Percentiles rank a stretch among this genome's conserved stretches.
Evolutionary conservation across 2,113 vertebrate species (phyloP).

Genomic region (Bothrops jararaca): DNA sequence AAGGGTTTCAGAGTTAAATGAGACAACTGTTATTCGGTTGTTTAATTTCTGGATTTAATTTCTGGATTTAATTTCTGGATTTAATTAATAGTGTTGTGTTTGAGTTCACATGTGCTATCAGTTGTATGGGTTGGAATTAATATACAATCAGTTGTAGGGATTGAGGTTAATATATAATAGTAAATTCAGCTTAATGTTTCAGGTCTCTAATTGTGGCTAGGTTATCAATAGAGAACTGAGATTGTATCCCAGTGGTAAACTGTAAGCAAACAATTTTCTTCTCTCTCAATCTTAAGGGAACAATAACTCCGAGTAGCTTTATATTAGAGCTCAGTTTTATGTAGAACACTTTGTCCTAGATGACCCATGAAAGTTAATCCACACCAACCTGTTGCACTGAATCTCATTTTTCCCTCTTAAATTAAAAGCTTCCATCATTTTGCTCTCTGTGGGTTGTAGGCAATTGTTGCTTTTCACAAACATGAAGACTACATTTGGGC

Average conservation of each 20-base stretch:
- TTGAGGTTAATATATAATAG: neutral
- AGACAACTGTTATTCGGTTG: neutral
- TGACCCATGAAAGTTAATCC: constrained; percentile 56
- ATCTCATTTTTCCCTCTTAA: constrained; percentile 46
- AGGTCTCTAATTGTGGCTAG: constrained; percentile 8
- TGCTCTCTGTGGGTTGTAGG: constrained; percentile 36
- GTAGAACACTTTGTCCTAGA: constrained; percentile 65
- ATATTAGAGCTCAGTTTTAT: constrained; percentile 63
- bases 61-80: neutral
- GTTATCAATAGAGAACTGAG: constrained; percentile 10
- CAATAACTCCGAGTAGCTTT: neutral
- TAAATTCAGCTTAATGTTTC: neutral
- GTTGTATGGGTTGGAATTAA: neutral
- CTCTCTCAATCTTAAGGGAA: constrained; percentile 6
- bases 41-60: neutral
- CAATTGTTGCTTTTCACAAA: constrained; percentile 3
- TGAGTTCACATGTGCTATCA: neutral
- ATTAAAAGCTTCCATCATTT: constrained; percentile 60
- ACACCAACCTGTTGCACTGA: constrained; percentile 46
- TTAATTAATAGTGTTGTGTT: neutral
- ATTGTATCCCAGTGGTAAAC: constrained; percentile 56
- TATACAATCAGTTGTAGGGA: neutral
- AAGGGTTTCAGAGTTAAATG: neutral
- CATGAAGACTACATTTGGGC: constrained; percentile 21
- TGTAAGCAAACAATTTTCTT: constrained; percentile 49